These are phyloP conservation scores for Epirrhoe alternata DNA, from an alignment of 2,888 invertebrate genomes.

Conservation along the genomic window DNA sequence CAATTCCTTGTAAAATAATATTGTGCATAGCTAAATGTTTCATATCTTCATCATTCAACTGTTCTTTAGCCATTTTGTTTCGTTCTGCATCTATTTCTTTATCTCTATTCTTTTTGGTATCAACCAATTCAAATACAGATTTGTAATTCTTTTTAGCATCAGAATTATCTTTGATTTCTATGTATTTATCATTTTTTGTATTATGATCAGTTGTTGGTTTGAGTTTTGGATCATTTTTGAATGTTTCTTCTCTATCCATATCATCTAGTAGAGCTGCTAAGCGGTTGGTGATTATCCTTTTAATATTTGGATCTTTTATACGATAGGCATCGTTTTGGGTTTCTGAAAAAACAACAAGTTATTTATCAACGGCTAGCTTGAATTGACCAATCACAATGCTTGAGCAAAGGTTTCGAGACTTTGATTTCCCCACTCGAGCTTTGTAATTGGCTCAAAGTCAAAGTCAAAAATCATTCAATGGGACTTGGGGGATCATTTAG, in stretches of 20 bases:
- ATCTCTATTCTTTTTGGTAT: slow-evolving; percentile 5
- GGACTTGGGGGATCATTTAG: no score
- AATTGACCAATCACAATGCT: no score
- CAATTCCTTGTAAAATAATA: slow-evolving; percentile 64
- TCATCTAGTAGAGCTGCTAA: slow-evolving; percentile 64
- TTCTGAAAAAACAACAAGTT: slow-evolving; percentile 50
- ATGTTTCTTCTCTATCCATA: slow-evolving; percentile 59
- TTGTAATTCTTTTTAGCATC: slow-evolving; percentile 12
- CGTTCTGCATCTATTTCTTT: not conserved
- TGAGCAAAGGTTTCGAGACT: no score
- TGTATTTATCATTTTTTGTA: slow-evolving; percentile 22
- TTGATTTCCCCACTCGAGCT: no score
- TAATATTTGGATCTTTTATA: slow-evolving; percentile 62
- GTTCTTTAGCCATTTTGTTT: slow-evolving; percentile 25
- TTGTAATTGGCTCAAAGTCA: no score
- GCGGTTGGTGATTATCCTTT: slow-evolving; percentile 60
- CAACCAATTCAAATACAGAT: slow-evolving; percentile 3
- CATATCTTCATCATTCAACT: slow-evolving; percentile 39
- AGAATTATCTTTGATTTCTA: slow-evolving; percentile 7
- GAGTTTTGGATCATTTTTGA: slow-evolving; percentile 9
- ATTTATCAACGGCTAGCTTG: no score
- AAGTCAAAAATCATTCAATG: no score
- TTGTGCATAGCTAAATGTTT: slow-evolving; percentile 70
- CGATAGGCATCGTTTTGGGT: slow-evolving; percentile 54
- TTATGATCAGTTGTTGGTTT: slow-evolving; percentile 23